These are phyloP conservation scores for Stomatorhinus walkeri DNA, from an alignment of 2,797 vertebrate genomes.

Conservation along the genomic window DNA sequence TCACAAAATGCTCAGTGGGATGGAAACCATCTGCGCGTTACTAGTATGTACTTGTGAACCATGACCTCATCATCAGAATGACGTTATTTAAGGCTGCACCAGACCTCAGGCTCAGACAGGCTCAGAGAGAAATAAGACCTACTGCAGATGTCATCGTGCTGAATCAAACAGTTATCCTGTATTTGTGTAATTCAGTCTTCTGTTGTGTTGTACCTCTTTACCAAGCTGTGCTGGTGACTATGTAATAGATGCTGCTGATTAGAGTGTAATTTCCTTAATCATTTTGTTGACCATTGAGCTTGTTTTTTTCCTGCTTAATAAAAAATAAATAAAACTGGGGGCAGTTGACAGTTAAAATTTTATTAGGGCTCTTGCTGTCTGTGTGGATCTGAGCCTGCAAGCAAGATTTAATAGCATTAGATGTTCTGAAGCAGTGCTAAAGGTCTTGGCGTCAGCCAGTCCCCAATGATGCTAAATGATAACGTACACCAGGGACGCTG, in stretches of 20 bases:
- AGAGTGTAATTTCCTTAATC: background rate
- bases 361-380: background rate
- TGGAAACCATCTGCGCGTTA: background rate
- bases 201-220: background rate
- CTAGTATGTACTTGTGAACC: background rate
- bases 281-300: background rate
- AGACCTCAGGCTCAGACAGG: background rate
- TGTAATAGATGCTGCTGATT: background rate
- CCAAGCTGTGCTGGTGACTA: background rate
- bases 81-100: background rate
- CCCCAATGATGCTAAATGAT: background rate
- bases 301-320: background rate
- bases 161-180: background rate
- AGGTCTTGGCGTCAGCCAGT: background rate
- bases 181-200: background rate
- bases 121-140: background rate
- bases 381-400: background rate
- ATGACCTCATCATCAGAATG: conserved; percentile 6
- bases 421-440: background rate
- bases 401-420: background rate
- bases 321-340: background rate
- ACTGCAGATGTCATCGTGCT: background rate
- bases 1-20: background rate
- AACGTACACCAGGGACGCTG: background rate
- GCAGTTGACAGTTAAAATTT: background rate